Evolutionary conservation across 2,888 invertebrate species (phyloP).

Genomic region (Chrysomela aeneicollis): DNA sequence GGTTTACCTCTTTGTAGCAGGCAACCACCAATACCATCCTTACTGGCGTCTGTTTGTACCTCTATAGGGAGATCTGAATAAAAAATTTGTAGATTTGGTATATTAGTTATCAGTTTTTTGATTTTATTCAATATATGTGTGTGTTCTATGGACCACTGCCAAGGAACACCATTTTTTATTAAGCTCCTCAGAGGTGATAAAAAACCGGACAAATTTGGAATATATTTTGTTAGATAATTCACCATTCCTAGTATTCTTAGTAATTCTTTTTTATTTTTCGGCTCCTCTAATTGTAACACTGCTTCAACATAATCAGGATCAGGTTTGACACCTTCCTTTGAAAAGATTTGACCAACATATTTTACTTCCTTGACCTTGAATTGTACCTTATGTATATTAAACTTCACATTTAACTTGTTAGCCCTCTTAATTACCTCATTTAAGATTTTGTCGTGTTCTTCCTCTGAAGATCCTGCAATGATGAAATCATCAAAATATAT

Average conservation of each 20-base stretch:
- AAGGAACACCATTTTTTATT: conserved; percentile 44
- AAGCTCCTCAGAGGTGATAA: conserved; percentile 35
- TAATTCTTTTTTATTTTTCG: conserved; percentile 45
- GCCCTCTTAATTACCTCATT: conserved; percentile 8
- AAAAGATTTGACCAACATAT: conserved; percentile 12
- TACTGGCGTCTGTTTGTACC: conserved; percentile 41
- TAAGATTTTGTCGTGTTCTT: not conserved
- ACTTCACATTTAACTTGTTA: conserved; percentile 8
- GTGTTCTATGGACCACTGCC: conserved; percentile 38
- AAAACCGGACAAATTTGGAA: conserved; percentile 37
- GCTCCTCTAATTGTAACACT: conserved; percentile 27
- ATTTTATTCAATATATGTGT: conserved; percentile 36
- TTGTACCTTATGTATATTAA: conserved; percentile 11
- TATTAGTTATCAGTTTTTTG: conserved; percentile 40
- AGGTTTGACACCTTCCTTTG: not conserved
- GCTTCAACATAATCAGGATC: not conserved
- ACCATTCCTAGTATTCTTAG: conserved; percentile 47
- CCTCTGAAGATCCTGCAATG: not conserved
- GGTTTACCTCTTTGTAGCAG: conserved; percentile 41
- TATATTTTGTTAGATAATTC: conserved; percentile 43
- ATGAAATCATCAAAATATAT: conserved; percentile 20
- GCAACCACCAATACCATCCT: conserved; percentile 39
- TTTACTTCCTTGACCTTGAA: conserved; percentile 2
- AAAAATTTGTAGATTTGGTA: conserved; percentile 41
- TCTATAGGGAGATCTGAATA: conserved; percentile 34